Conservation (phyloP, 2,797 vertebrate species). For the Mormyrops boulengeri region DNA sequence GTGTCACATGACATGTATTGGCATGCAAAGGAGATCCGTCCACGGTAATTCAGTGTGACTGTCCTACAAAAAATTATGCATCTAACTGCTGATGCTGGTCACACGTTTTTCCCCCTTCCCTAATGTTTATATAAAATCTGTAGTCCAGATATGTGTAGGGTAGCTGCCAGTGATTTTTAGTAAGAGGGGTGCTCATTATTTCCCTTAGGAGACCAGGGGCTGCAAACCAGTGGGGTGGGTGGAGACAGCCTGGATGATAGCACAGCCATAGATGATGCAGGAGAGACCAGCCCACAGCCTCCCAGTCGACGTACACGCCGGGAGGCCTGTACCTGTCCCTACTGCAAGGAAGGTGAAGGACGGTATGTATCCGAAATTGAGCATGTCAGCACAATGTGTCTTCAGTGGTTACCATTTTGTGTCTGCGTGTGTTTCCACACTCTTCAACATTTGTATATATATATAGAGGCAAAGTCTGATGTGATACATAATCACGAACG, state of each 20-base stretch:
- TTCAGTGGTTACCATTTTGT: neutral
- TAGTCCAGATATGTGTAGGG: neutral
- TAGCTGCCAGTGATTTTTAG: neutral
- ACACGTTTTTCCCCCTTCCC: neutral
- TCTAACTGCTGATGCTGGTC: neutral
- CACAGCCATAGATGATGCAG: constrained; percentile 71
- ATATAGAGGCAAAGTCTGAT: neutral
- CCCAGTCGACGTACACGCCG: constrained; percentile 78
- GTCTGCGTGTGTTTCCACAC: neutral
- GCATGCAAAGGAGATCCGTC: neutral
- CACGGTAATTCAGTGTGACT: neutral
- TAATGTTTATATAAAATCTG: neutral
- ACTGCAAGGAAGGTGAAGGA: constrained; percentile 90
- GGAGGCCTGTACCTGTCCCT: constrained; percentile 94
- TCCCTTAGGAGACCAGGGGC: constrained; percentile 52
- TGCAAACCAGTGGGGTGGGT: constrained; percentile 55
- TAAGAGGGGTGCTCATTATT: neutral
- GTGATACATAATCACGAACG: neutral
- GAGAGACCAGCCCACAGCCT: constrained; percentile 73
- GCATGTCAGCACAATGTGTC: neutral
- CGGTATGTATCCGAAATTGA: constrained; percentile 59
- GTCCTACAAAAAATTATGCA: neutral
- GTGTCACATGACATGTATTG: neutral
- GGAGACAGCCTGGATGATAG: constrained; percentile 77
- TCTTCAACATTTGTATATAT: neutral